Evolutionary conservation across 2,888 invertebrate genomes (phyloP).

Genomic region (Xiphydria camelus): DNA sequence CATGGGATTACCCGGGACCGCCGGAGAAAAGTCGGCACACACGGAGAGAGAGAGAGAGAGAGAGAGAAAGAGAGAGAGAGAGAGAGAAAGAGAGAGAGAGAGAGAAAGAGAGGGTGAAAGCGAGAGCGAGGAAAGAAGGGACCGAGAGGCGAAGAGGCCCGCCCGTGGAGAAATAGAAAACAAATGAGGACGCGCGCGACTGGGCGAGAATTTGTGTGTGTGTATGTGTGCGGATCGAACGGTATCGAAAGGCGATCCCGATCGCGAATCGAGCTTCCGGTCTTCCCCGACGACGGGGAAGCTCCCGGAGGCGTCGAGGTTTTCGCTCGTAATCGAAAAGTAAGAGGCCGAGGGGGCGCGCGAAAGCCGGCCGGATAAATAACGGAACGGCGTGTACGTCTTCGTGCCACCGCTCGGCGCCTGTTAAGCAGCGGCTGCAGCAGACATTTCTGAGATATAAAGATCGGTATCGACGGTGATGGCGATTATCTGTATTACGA

Average conservation of each 20-base stretch:
- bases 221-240: conserved; percentile 18
- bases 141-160: conserved; percentile 10
- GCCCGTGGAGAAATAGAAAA: conserved; percentile 38
- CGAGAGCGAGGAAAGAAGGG: conserved; percentile 8
- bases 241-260: conserved; percentile 13
- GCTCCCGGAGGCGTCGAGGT: too few species aligned
- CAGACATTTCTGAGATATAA: too few species aligned
- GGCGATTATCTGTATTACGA: conserved; percentile 53
- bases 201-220: too few species aligned
- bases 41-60: conserved; percentile 5
- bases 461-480: conserved; percentile 51
- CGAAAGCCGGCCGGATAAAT: conserved; percentile 6
- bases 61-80: conserved; percentile 4
- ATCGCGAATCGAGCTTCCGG: too few species aligned
- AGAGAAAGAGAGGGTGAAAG: conserved; percentile 1
- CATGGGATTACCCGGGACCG: conserved; percentile 51
- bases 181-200: conserved; percentile 38
- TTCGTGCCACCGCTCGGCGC: too few species aligned
- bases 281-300: too few species aligned
- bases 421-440: too few species aligned
- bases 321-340: too few species aligned
- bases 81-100: neutral
- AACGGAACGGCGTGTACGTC: neutral
- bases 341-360: too few species aligned
- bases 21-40: conserved; percentile 24